Evolutionary conservation across 2,888 invertebrate species (phyloP), one percentile per base, ranked within the genome.

Genomic region (Tetanocera ferruginea): DNA sequence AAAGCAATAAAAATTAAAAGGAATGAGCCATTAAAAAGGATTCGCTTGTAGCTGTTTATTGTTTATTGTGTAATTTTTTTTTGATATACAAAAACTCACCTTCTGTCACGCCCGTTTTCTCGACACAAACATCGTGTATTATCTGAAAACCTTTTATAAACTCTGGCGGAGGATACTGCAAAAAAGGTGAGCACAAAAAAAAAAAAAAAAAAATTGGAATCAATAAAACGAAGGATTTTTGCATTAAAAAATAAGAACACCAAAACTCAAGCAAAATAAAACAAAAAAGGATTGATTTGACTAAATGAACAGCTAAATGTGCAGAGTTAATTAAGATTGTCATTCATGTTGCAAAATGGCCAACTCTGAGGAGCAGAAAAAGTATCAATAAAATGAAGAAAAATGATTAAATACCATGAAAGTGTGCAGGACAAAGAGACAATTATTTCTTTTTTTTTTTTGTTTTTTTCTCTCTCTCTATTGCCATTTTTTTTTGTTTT

Each of bases 291-390:
- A 60, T 14, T 25, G 19, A 28, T 28, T 43, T 43, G 43, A 14
- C 11, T 43, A 43, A 43, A 43, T 43, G 43, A 43, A 43, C 43
- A 43, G 14, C 43, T 43, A 86, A 87, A 87, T 87, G 87, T 85
- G 86, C 85, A 86, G 87, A 87, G 87, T 87, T 87, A 87, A 87
- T 87, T 87, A 87, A 87, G 88, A 86, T 87, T 85, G 83, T 84
- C 86, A 87, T 87, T 87, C 86, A 86, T 87, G 86, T 86, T 86
- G 86, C 84, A 83, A 84, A 81, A 83, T 85, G 85, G 78, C 79
- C 52, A 67, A 49, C 76, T 11, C 11, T 43, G 43, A 14, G 43
- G 2, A 43, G 43, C 43, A 1, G 43, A 43, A 43, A 14, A 25
- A 60, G 60, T 28, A 23, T 60, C 25, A 60, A 60, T 8, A 60